Base-by-base conservation (phyloP, 2,888 invertebrate genomes). In the Hyposoter didymator region DNA sequence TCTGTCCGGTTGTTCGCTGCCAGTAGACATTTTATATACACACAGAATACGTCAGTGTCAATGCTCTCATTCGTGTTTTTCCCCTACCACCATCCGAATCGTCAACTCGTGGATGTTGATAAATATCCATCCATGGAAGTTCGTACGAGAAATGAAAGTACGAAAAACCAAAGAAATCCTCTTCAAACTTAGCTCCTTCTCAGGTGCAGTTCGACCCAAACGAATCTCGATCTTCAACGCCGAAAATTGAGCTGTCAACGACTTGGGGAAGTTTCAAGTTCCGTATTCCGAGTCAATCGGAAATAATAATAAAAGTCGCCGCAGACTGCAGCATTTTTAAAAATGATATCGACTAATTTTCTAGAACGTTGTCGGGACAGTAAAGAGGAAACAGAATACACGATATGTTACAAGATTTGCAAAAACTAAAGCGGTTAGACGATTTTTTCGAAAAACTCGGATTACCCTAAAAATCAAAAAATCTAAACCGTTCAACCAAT, bases 1-100 rank as follows among this genome's bases (percentile, higher is more conserved):
- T 87, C 85, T 88, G 84, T 82, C 87, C 79, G 78, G 73, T 72
- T 52, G 52, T 52, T 35, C 74, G 62, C 17, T 74, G 59, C 62
- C 43, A 17, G 45, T n/a, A 66, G 19, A 64, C 64, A 35, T 28
- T 47, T n/a, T 75, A 75, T 75, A 66, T 49, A 47, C 28, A 62
- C 14, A n/a, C 10, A 55, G n/a, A 55, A 47, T 32, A 47, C 17
- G 75, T 32, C 64, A 49, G 64, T 75, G 75, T 47, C 75, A 49
- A 35, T 75, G 49, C 75, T 64, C 32, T 32, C 62, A 28, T 45
- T 74, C 52, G 45, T 67, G 75, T 64, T 80, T 84, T 80, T 55
- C 28, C 59, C 59, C 35, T 47, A 47, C 67, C 72, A 76, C 66
- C 62, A 80, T 64, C 47, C 17, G 17, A 47, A 70, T 49, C 49